A percentile compares a stretch with the other conserved stretches of the same genome.
These are phyloP conservation scores for Ceyx melanurus DNA, from an alignment of 2,113 vertebrate genomes.

Conservation along the genomic window DNA sequence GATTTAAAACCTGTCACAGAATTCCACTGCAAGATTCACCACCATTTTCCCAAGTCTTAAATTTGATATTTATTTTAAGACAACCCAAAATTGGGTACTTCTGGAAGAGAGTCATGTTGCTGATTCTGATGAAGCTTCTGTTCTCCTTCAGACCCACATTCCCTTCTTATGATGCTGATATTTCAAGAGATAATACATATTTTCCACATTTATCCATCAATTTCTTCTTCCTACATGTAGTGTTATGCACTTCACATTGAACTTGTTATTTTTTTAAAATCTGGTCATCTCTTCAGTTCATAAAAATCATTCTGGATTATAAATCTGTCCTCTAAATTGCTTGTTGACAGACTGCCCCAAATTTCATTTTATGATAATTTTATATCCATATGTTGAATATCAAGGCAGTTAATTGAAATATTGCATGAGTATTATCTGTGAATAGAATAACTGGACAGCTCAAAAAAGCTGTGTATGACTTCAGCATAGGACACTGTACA, in stretches of 20 bases:
- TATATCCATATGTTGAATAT: background rate
- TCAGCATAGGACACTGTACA: background rate
- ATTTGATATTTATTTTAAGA: background rate
- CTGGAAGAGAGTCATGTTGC: background rate
- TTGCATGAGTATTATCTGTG: background rate
- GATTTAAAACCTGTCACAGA: background rate
- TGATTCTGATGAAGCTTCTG: background rate
- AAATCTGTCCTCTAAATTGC: background rate
- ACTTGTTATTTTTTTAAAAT: background rate
- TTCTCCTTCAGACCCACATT: background rate
- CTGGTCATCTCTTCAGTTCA: background rate
- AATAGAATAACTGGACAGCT: background rate
- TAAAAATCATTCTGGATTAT: background rate
- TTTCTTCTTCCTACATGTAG: background rate
- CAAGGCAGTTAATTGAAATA: background rate
- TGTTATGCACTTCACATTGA: background rate
- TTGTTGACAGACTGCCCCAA: background rate
- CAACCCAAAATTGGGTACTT: background rate
- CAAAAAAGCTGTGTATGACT: background rate
- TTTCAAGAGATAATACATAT: background rate
- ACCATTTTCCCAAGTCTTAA: background rate
- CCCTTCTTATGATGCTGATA: background rate
- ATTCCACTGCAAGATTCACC: background rate
- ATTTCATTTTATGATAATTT: background rate
- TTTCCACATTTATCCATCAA: rapidly evolving